Percentiles rank a stretch among this genome's conserved stretches.
Conservation (phyloP, 2,888 invertebrate genomes). For the Polymixis flavicincta region DNA sequence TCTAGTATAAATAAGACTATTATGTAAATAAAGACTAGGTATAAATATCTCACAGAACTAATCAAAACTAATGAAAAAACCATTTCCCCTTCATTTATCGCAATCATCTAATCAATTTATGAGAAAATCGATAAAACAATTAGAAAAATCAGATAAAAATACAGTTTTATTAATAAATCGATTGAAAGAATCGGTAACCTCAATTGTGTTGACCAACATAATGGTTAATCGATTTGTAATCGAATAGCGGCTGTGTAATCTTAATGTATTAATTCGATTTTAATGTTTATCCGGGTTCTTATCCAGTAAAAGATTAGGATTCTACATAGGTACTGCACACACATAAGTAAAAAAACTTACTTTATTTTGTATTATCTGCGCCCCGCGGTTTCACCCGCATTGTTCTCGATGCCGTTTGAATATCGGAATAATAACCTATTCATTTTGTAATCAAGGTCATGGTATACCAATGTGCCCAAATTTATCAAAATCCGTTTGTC, state of each 20-base stretch:
- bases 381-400: not conserved
- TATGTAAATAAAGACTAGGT: not conserved
- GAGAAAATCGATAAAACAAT: slow-evolving; percentile 24
- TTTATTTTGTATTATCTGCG: not conserved
- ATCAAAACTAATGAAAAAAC: slow-evolving; percentile 3
- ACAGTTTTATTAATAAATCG: slow-evolving; percentile 13
- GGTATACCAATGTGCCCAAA: too few relatives aligned
- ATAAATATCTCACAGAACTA: too few relatives aligned
- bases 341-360: not conserved
- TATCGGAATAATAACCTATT: not conserved
- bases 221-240: slow-evolving; percentile 35
- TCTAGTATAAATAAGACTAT: not conserved
- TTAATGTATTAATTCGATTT: slow-evolving; percentile 13
- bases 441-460: not conserved
- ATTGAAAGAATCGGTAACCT: slow-evolving; percentile 36
- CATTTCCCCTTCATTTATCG: slow-evolving; percentile 8
- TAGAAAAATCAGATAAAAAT: slow-evolving; percentile 8
- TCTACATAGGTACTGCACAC: not conserved
- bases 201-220: slow-evolving; percentile 18
- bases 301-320: not conserved
- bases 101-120: slow-evolving; percentile 24
- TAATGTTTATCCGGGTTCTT: slow-evolving; percentile 18
- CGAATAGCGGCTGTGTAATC: slow-evolving; percentile 22
- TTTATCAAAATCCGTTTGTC: too few relatives aligned
- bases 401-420: not conserved